These are phyloP conservation scores for Xanthia togata DNA, from an alignment of 2,888 invertebrate species.

Conservation along the genomic window DNA sequence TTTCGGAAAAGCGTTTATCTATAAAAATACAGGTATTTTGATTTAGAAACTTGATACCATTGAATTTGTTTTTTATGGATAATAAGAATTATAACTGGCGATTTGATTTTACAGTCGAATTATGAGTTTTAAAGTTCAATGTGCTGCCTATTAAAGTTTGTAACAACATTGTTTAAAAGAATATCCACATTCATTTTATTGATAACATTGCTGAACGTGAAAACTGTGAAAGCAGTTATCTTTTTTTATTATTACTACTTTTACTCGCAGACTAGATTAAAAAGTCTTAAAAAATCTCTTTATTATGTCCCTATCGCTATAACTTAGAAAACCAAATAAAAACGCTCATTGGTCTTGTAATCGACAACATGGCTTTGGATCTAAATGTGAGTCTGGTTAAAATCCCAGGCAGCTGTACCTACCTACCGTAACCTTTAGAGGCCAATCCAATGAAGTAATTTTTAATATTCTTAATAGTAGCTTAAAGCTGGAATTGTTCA, in stretches of 20 bases:
- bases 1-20: not conserved
- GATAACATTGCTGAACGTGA: not conserved
- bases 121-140: not conserved
- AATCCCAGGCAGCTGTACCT: no score
- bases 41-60: not conserved
- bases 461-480: not conserved
- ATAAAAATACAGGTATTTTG: not conserved
- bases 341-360: not conserved
- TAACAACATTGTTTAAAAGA: not conserved
- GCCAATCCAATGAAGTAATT: not conserved
- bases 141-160: not conserved
- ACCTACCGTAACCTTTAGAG: no score
- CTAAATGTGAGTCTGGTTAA: not conserved
- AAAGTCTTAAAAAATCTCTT: conserved; percentile 6
- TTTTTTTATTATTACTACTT: conserved; percentile 5
- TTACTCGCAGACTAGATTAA: conserved; percentile 5
- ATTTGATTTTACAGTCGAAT: not conserved
- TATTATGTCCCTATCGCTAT: not conserved
- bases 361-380: not conserved
- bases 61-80: conserved; percentile 2
- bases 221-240: not conserved
- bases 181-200: conserved; percentile 1
- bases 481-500: no score
- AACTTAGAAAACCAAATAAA: conserved; percentile 5
- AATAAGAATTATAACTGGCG: not conserved